Conservation (phyloP, 2,888 invertebrate species). For the Agrochola lychnidis region DNA sequence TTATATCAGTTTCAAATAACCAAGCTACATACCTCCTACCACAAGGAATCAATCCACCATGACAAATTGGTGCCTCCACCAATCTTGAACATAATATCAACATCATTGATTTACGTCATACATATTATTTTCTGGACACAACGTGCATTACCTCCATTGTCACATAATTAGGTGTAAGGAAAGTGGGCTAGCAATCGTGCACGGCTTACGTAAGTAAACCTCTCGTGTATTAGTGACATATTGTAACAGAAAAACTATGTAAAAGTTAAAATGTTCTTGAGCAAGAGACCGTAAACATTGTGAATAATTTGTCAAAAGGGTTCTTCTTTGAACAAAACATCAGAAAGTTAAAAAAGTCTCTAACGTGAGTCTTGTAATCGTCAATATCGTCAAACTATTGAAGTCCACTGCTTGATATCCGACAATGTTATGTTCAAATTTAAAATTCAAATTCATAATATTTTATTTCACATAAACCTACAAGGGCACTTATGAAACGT, state of each 20-base stretch:
- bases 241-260: constrained; percentile 69
- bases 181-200: constrained; percentile 73
- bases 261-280: constrained; percentile 53
- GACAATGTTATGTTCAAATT: too few relatives aligned
- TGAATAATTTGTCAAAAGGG: constrained; percentile 9
- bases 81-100: constrained; percentile 51
- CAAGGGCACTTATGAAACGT: too few relatives aligned
- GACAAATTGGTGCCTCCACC: constrained; percentile 37
- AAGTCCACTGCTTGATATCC: too few relatives aligned
- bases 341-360: too few relatives aligned
- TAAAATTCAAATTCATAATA: too few relatives aligned
- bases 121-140: constrained; percentile 56
- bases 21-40: constrained; percentile 8
- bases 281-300: constrained; percentile 51
- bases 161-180: constrained; percentile 76
- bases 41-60: constrained; percentile 29
- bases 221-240: constrained; percentile 75
- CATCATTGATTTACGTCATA: constrained; percentile 60
- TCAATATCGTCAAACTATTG: too few relatives aligned
- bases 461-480: too few relatives aligned
- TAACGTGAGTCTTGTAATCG: too few relatives aligned
- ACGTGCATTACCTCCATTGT: constrained; percentile 69
- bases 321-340: too few relatives aligned
- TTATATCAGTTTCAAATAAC: constrained; percentile 4
- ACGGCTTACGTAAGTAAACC: constrained; percentile 68